Base-by-base conservation (phyloP, 92 coral and sea anemone species). In the Porites cylindrica region DNA sequence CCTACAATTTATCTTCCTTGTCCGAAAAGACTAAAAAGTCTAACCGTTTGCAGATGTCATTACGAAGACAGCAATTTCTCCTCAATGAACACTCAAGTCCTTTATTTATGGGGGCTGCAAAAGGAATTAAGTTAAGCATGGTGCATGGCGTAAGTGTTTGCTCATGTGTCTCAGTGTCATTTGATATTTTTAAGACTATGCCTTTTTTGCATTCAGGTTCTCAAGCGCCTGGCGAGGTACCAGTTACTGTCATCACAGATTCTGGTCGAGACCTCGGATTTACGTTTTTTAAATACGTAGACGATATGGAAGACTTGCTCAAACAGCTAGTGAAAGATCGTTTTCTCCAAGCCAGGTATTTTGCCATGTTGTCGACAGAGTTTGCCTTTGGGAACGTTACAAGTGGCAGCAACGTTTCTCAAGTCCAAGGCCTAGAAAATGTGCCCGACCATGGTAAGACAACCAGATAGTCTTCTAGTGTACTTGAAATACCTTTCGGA, bases 321-420 rank as follows among this genome's bases (percentile, higher is more conserved):
- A 61, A 67, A 3, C 87, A 73, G 50, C 63, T 83, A 1, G 72
- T 74, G 3, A 61, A 83, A 7, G 87, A 83, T 65, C 87, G 51
- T 6, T 52, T 21, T 1, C 62, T 60, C 5, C 87, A 60, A 43
- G 14, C 64, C 16, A 14, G 23, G 64, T 73, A n/a, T 51, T 47
- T 83, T 21, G 50, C 79, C 52, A 62, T 72, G 52, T 83, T 61
- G 72, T 72, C 80, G 19, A 61, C 73, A 29, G 80, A 72, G 51
- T 16, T 47, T 72, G 73, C 53, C 4, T 38, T 21, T 29, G 32
- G 32, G 3, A 29, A 29, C 63, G 14, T 64, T 73, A 80, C 53
- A 50, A 18, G 12, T n/a, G 38, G 69, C 51, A 23, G 85, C 16
- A 18, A 32, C n/a, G 0, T 82, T 70, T 50, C 77, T 9, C 77